Evolutionary conservation across 2,888 invertebrate genomes (phyloP).

Genomic region (Caenorhabditis doughertyi): DNA sequence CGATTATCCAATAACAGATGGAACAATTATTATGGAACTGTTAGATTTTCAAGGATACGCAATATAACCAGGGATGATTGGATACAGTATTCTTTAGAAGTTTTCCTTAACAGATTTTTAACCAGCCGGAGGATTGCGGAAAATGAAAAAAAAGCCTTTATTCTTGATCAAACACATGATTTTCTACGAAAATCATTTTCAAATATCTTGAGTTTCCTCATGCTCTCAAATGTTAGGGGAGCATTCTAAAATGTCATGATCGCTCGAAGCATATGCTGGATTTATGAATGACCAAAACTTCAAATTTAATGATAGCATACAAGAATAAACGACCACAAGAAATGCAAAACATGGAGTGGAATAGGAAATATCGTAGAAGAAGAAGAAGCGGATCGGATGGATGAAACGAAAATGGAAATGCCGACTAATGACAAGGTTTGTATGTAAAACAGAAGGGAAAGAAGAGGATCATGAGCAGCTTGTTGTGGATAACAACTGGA

Average conservation of each 20-base stretch:
- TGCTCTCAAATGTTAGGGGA: neutral
- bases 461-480: constrained; percentile 11
- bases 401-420: constrained; percentile 6
- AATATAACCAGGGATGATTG: neutral
- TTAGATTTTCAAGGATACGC: constrained; percentile 8
- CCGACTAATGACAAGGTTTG: constrained; percentile 50
- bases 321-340: neutral
- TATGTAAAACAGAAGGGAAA: neutral
- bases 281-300: neutral
- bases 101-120: too few species aligned
- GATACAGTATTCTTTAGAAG: too few species aligned
- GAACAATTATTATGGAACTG: constrained; percentile 44
- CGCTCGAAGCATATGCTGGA: too few species aligned
- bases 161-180: too few species aligned
- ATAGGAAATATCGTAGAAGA: neutral
- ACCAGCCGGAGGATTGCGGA: too few species aligned
- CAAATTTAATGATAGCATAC: neutral
- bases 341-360: neutral
- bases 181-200: too few species aligned
- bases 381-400: neutral
- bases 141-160: too few species aligned
- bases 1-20: constrained; percentile 58
- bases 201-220: too few species aligned
- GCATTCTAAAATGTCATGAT: neutral
- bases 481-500: constrained; percentile 10